Conservation (phyloP, 2,888 invertebrate species). For the Thecophora atra region DNA sequence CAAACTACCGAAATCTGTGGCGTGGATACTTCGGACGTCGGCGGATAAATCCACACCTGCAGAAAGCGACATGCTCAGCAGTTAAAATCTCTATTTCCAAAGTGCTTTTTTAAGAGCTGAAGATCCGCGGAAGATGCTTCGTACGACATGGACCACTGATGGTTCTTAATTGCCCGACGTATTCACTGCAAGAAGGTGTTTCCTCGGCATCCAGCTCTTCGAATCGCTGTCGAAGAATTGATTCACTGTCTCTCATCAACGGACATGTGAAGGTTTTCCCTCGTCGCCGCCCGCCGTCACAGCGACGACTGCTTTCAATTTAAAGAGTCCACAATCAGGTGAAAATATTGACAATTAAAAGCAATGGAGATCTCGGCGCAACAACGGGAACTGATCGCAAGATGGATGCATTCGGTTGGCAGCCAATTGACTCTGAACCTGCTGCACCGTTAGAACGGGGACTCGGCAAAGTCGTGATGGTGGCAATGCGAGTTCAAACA, state of each 20-base stretch:
- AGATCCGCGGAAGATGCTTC: too few species aligned
- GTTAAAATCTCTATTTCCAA: too few species aligned
- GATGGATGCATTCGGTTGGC: constrained; percentile 16
- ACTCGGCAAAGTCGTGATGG: constrained; percentile 35
- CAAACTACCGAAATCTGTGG: too few species aligned
- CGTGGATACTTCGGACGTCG: too few species aligned
- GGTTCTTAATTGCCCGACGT: too few species aligned
- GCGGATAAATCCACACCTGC: too few species aligned
- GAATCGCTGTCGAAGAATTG: background rate
- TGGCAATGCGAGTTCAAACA: constrained; percentile 30
- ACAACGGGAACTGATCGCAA: constrained; percentile 1
- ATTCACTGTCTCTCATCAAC: background rate
- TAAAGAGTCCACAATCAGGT: background rate
- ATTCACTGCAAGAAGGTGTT: too few species aligned
- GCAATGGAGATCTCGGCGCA: background rate
- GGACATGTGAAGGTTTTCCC: background rate
- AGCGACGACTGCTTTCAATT: background rate
- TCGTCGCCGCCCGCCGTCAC: too few species aligned
- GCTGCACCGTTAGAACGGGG: constrained; percentile 58
- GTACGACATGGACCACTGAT: too few species aligned
- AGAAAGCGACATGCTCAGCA: too few species aligned
- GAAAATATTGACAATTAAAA: constrained; percentile 29
- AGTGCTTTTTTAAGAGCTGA: too few species aligned
- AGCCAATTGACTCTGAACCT: constrained; percentile 55
- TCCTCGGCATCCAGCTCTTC: background rate